Base-by-base conservation (phyloP, 1,140 invertebrate genomes). In the Drosophila subobscura region DNA sequence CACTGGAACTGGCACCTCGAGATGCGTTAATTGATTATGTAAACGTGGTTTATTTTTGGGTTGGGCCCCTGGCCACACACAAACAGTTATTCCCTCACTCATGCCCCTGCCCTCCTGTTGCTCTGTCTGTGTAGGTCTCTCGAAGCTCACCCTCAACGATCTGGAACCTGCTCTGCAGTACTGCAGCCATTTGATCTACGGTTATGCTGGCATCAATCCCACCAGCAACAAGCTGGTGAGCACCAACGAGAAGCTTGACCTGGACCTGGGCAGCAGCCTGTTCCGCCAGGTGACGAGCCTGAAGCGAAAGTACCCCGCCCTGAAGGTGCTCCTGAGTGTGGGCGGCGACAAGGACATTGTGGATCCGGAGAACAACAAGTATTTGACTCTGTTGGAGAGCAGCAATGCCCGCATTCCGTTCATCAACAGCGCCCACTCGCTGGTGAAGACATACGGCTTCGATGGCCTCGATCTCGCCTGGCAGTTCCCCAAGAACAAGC, bases 151-250 rank as follows among this genome's bases (percentile, higher is more conserved):
- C 71, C 91, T 96, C 0, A 92, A 93, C 7, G 96, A 97, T 81
- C 86, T 97, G 58, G 94, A 95, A 64, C 93, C 95, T 1, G 95
- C 95, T 0, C 90, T 96, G 6, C 93, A 94, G 16, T 95, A 96
- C 79, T 98, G 97, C 92, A 96, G 96, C 0, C 97, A 98, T 91
- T 83, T 98, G 49, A 93, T 98, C 33, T 98, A 98, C 81, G 96
- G 97, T 42, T 98, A 95, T 85, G 96, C 96, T 10, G 95, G 80
- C 47, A 94, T 98, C n/a, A 95, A 96, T 74, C 92, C 94, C 10
- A 94, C 94, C 16, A 95, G 93, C 45, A 94, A 94, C 88, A 95
- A 96, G 85, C 91, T 96, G 67, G 91, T 94, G 4, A 93, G 95
- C 4, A 91, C 95, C 52, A 95, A 96, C 79, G 94, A 95, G 59